These are phyloP conservation scores for Morus bassanus DNA, from an alignment of 2,797 vertebrate genomes.

Conservation along the genomic window DNA sequence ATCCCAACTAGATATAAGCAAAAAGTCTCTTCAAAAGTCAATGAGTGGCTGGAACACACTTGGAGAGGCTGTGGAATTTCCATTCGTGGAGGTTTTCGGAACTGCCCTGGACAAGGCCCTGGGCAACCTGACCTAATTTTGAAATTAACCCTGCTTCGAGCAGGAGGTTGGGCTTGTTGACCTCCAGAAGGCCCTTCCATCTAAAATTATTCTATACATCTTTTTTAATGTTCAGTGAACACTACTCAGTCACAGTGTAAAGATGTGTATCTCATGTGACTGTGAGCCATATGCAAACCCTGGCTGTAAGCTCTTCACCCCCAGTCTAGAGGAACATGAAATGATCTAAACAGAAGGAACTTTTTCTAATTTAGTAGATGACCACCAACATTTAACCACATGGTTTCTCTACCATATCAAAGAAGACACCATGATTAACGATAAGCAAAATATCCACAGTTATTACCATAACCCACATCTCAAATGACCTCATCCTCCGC, in stretches of 20 bases:
- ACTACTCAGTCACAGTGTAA: not conserved
- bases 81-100: not conserved
- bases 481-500: not conserved
- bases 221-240: not conserved
- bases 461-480: not conserved
- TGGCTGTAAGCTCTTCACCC: not conserved
- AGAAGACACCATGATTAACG: not conserved
- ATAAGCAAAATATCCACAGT: not conserved
- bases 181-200: not conserved
- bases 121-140: not conserved
- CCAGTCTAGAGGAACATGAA: not conserved
- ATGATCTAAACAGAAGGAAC: not conserved
- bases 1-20: not conserved
- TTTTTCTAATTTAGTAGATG: not conserved
- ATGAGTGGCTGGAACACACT: not conserved
- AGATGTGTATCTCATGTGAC: not conserved
- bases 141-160: not conserved
- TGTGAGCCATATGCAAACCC: accelerated
- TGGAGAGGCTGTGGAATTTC: not conserved
- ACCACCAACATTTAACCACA: not conserved
- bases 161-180: not conserved
- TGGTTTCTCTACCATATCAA: not conserved
- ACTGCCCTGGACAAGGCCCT: not conserved
- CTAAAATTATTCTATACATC: not conserved
- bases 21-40: not conserved